Evolutionary conservation across 2,113 vertebrate species (phyloP), one percentile per base, ranked within the genome.

Genomic region (Ciconia boyciana): DNA sequence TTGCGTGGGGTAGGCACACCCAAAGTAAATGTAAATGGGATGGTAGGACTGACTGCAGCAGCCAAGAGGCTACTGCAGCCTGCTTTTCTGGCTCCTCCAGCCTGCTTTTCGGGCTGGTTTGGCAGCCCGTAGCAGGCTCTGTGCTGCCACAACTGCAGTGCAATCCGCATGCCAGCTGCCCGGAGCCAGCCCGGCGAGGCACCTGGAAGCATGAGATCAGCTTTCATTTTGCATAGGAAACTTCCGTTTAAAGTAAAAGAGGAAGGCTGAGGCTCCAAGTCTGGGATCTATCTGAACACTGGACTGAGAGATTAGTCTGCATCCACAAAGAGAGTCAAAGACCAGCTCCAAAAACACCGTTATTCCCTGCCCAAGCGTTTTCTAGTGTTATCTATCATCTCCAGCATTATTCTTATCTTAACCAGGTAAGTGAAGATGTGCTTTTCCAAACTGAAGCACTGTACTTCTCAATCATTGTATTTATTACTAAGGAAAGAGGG

Each of bases 71-170:
- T 83, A 44, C 61, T 65, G 78, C 61, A 75, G 54, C 36, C 48
- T 74, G 90, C 54, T 78, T 49, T 80, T 88, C 60, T 91, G 78
- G 44, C 51, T 83, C 39, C 61, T 65, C 83, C 61, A 75, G 54
- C 36, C 48, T 74, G 90, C 54, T 78, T 83, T 83, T 78, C 0
- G 0, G 44, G 55, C 16, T 69, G 49, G 20, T 55, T 78, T 90
- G 71, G 60, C 76, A 77, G 85, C 26, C 26, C 0, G 2, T 20
- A 14, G 44, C 29, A 15, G 57, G 43, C 29, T 88, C 44, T 48
- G 32, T 32, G n/a, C 32, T 75, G 44, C 80, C 6, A 2, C 55
- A 70, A 26, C 34, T n/a, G 28, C 7, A 4, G 26, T 13, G 20
- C 0, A 2, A 57, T 62, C 60, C 41, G 43, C 36, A 9, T 0